phyloP scores from a whole-genome alignment of 2,113 vertebrate species.

The Jaculus jaculus region DNA sequence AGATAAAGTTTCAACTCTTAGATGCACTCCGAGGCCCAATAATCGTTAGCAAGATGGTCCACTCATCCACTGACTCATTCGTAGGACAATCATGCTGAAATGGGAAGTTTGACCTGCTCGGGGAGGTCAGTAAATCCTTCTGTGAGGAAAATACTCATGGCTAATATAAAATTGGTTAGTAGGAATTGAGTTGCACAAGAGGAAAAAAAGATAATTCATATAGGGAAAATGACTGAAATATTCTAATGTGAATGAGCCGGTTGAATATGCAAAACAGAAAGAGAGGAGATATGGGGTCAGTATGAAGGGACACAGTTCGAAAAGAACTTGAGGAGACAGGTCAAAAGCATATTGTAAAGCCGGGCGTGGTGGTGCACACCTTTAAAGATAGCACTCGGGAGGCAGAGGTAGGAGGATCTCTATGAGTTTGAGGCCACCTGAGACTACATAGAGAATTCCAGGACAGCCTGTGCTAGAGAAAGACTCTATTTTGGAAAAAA shows the following conservation, averaged over 20 bases:
- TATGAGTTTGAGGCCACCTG: no score
- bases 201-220: neutral
- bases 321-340: neutral
- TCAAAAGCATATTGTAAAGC: no score
- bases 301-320: neutral
- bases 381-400: no score
- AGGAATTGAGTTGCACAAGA: neutral
- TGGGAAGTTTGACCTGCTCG: neutral
- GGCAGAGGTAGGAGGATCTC: no score
- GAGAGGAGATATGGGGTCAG: neutral
- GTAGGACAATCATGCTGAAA: neutral
- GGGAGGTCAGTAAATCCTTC: slow-evolving; percentile 4
- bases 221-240: neutral
- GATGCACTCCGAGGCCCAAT: neutral
- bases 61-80: neutral
- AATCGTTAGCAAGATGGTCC: neutral
- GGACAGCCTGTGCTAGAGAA: no score
- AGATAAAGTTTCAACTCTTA: slow-evolving; percentile 19
- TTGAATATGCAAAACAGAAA: neutral
- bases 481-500: no score
- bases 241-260: neutral
- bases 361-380: no score
- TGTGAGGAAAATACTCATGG: neutral
- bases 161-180: neutral
- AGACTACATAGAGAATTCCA: no score